Conservation (phyloP, 2,113 vertebrate species). For the Haemorhous mexicanus region DNA sequence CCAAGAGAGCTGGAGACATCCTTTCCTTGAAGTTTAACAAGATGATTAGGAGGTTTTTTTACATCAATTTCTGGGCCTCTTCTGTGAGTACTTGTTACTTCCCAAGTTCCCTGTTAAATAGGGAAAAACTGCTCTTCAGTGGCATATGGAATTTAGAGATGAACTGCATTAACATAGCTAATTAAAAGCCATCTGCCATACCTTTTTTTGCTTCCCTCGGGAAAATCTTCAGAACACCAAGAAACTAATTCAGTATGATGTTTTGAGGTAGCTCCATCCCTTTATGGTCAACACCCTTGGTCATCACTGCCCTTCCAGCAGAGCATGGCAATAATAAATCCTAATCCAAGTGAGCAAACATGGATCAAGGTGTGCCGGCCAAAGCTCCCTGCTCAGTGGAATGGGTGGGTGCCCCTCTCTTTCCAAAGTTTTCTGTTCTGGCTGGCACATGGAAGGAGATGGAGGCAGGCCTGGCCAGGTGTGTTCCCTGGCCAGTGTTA, state of each 20-base stretch:
- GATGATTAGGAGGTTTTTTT: not conserved
- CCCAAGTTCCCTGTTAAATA: not conserved
- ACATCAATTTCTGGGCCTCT: not conserved
- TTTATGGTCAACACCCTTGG: not conserved
- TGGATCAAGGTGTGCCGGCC: not conserved
- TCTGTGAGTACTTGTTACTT: not conserved
- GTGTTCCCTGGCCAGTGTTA: fast-evolving
- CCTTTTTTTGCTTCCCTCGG: not conserved
- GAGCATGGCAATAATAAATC: not conserved
- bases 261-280: not conserved
- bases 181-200: not conserved
- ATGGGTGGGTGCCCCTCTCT: not conserved
- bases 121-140: not conserved
- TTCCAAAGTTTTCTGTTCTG: not conserved
- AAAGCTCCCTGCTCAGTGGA: not conserved
- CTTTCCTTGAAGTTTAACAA: not conserved
- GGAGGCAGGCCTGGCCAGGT: fast-evolving
- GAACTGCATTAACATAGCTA: not conserved
- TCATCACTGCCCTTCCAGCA: not conserved
- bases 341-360: not conserved
- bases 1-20: not conserved
- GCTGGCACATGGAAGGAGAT: fast-evolving
- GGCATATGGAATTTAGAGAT: not conserved
- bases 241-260: fast-evolving
- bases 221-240: not conserved